These are phyloP conservation scores for Ooceraea biroi DNA, from an alignment of 1,140 invertebrate species.

Conservation along the genomic window DNA sequence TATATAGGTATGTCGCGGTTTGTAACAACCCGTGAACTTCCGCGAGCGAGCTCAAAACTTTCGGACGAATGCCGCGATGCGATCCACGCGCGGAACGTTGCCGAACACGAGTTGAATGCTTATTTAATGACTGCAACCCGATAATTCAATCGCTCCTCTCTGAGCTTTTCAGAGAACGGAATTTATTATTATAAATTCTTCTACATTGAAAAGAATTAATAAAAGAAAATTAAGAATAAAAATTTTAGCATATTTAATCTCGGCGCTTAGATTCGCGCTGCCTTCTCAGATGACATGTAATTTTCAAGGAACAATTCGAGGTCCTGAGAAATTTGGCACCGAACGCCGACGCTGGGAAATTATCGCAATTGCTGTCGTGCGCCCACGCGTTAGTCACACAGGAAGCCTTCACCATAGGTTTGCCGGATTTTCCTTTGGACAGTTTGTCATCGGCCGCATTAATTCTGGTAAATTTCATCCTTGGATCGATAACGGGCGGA, in stretches of 20 bases:
- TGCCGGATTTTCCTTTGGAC: constrained; percentile 97
- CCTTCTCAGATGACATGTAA: neutral
- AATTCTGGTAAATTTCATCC: constrained; percentile 90
- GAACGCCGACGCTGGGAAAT: constrained; percentile 86
- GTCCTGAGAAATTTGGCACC: constrained; percentile 87
- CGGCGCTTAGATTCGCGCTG: neutral
- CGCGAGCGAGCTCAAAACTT: constrained; percentile 14
- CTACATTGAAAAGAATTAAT: too few relatives aligned
- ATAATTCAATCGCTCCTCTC: constrained; percentile 6
- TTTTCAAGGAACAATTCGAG: constrained; percentile 87
- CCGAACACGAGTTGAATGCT: constrained; percentile 2
- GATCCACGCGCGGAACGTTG: neutral
- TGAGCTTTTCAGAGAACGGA: too few relatives aligned
- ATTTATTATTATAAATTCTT: too few relatives aligned
- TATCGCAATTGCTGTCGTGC: constrained; percentile 92
- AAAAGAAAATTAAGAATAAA: neutral
- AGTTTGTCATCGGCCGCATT: constrained; percentile 90
- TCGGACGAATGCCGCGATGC: neutral
- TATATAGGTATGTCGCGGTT: constrained; percentile 41
- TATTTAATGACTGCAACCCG: constrained; percentile 12
- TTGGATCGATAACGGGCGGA: neutral
- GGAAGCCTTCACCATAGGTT: constrained; percentile 89
- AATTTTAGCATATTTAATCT: neutral
- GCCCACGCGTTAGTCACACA: constrained; percentile 91
- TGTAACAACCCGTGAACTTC: constrained; percentile 24